Percentiles rank a stretch among this genome's conserved stretches.
Conservation (phyloP, 2,797 vertebrate genomes). For the Simalia tracyae region DNA sequence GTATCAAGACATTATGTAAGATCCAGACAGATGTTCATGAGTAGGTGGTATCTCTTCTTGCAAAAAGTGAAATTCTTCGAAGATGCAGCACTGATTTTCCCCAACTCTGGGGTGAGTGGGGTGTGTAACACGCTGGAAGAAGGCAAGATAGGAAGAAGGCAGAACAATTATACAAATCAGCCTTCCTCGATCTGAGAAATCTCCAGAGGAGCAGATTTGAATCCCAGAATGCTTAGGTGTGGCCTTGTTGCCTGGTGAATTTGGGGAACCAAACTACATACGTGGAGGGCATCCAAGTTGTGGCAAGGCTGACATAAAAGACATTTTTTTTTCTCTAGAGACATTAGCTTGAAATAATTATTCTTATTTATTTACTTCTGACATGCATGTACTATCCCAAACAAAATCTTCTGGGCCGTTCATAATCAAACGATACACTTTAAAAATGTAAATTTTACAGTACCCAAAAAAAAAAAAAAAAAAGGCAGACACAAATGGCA, state of each 20-base stretch:
- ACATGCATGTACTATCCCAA: too few relatives aligned
- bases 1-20: not conserved
- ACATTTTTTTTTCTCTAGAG: not conserved
- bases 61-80: not conserved
- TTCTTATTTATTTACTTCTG: not conserved
- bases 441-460: not conserved
- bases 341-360: not conserved
- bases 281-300: too few relatives aligned
- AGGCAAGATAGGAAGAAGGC: not conserved
- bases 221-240: not conserved
- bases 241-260: not conserved
- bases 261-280: not conserved
- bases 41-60: not conserved
- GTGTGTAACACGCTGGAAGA: not conserved
- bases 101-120: not conserved
- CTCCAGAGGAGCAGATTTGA: not conserved
- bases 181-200: not conserved
- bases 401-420: not conserved
- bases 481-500: too few relatives aligned
- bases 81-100: not conserved
- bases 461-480: too few relatives aligned
- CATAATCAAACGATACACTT: too few relatives aligned
- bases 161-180: not conserved
- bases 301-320: too few relatives aligned
- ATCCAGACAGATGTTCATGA: not conserved